Conservation (phyloP, 2,888 invertebrate species). For the Rhopalosiphum nymphaeae region DNA sequence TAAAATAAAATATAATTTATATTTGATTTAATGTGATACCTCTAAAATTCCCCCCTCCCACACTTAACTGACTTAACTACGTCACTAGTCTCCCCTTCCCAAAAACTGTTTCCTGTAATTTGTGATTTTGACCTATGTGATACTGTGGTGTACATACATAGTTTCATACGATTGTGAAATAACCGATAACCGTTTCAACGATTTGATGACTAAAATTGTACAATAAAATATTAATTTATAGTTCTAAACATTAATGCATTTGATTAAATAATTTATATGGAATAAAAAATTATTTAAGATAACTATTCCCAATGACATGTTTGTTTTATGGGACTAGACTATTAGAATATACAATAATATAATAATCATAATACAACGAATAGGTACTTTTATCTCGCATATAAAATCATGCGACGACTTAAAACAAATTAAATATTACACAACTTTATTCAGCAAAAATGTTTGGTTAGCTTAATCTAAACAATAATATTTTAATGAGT, state of each 20-base stretch:
- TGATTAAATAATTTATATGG: background rate
- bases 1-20: background rate
- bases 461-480: background rate
- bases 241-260: background rate
- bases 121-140: background rate
- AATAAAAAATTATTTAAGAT: background rate
- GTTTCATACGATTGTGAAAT: background rate
- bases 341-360: background rate
- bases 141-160: background rate
- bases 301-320: background rate
- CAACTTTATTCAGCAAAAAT: background rate
- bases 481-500: background rate
- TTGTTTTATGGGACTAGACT: background rate
- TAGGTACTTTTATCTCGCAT: background rate
- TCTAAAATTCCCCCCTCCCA: background rate
- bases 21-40: background rate
- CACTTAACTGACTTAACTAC: no score
- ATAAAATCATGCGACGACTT: background rate
- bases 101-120: background rate
- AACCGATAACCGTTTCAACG: background rate
- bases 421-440: background rate
- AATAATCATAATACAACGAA: background rate
- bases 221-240: background rate
- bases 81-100: background rate
- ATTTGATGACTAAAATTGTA: background rate